Percentiles rank a stretch among this genome's conserved stretches.
These are phyloP conservation scores for Scelioninae gen. 2 DNA, from an alignment of 2,888 invertebrate genomes.

Conservation along the genomic window DNA sequence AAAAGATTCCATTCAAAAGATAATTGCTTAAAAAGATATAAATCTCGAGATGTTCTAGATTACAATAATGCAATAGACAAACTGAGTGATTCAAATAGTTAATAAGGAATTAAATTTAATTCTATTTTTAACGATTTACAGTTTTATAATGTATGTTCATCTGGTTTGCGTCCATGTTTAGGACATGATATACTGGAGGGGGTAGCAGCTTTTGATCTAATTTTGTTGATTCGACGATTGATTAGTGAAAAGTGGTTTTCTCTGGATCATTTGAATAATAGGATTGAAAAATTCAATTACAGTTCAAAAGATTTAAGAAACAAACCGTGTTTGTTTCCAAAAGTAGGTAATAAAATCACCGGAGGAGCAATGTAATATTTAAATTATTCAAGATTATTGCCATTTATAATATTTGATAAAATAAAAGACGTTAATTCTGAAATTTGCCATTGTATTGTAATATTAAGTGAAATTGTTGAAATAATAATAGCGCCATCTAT, in stretches of 20 bases:
- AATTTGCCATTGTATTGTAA: no score
- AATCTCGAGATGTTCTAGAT: no score
- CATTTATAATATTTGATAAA: neutral
- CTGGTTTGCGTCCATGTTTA: constrained; percentile 55
- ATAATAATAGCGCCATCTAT: neutral
- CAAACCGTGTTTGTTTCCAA: constrained; percentile 43
- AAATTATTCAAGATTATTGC: constrained; percentile 49
- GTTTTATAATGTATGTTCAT: constrained; percentile 52
- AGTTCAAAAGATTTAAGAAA: constrained; percentile 49
- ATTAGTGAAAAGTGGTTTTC: constrained; percentile 56
- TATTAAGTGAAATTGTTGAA: constrained; percentile 4
- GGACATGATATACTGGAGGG: constrained; percentile 57
- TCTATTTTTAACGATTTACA: constrained; percentile 54
- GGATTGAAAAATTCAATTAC: constrained; percentile 42
- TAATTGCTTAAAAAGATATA: neutral
- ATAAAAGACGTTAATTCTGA: neutral
- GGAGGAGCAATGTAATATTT: constrained; percentile 58
- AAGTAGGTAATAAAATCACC: constrained; percentile 7
- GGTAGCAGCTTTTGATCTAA: constrained; percentile 39
- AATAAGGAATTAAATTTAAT: constrained; percentile 57
- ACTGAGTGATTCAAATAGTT: no score
- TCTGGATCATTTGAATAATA: constrained; percentile 14
- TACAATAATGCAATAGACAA: no score
- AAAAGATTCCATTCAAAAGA: neutral
- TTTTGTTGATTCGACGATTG: constrained; percentile 35